Evolutionary conservation across 2,113 vertebrate genomes (phyloP), one percentile per base, ranked within the genome.

Genomic region (Plotosus lineatus): DNA sequence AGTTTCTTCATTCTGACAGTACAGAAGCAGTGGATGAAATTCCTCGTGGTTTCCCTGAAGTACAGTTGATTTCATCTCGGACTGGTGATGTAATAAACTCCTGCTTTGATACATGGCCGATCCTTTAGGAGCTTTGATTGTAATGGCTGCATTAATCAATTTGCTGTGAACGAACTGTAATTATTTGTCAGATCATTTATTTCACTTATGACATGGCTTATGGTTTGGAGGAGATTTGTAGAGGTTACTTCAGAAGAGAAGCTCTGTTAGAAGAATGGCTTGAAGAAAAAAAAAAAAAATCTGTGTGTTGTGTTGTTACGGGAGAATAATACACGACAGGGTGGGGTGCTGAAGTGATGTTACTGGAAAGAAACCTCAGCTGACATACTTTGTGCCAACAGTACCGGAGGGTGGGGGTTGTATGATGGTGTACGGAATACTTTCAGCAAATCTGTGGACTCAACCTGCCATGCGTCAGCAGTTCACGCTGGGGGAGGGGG

Each of bases 31-130:
- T 31, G 46, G 46, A 58, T 58, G 53, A 77, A 61, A 77, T 63
- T 28, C 31, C 75, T 53, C 40, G 14, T 60, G 26, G 38, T 42
- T 44, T 60, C 28, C 42, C 56, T 9, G 23, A 61, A 48, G 40
- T 77, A 63, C 40, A 77, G 56, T 33, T 77, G 75, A 63, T 63
- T 77, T 48, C 58, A 61, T 77, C 40, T 48, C 42, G 33, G 48
- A 19, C 26, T 6, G 42, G 28, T 63, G 40, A 77, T 48, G 48
- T 31, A 75, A 75, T 55, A 75, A 75, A 56, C 28, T 50, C 17
- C 46, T 31, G 7, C 69, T 46, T 2, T 77, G 58, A 77, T 77
- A 28, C 40, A 61, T 77, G 75, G 61, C 26, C n/a, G n/a, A 33
- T 60, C n/a, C 40, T 78, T 48, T 36, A 33, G 44, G 40, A 44